Conservation (phyloP, 2,888 invertebrate genomes). For the Dromius quadrimaculatus region DNA sequence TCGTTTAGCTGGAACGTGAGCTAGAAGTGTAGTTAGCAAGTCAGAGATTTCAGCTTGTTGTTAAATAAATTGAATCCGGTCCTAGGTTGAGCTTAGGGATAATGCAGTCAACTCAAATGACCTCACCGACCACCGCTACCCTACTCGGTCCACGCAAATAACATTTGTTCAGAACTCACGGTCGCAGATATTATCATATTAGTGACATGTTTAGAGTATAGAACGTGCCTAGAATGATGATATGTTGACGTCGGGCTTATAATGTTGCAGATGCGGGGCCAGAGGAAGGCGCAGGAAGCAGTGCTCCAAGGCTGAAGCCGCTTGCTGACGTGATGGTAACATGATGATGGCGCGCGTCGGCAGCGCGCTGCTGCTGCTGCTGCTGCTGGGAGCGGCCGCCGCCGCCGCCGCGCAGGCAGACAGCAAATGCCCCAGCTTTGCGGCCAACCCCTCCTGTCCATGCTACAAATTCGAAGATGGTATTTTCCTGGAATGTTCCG, state of each 20-base stretch:
- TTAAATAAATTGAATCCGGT: slow-evolving; percentile 7
- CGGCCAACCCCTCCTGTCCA: slow-evolving; percentile 85
- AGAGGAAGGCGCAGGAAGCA: slow-evolving; percentile 5
- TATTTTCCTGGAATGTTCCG: slow-evolving; percentile 89
- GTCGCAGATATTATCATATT: slow-evolving; percentile 49
- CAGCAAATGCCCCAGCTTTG: slow-evolving; percentile 78
- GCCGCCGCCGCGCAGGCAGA: slow-evolving; percentile 54
- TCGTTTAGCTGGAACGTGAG: slow-evolving; percentile 12
- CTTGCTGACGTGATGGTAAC: slow-evolving; percentile 58
- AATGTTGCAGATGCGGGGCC: background rate
- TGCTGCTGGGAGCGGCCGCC: slow-evolving; percentile 60
- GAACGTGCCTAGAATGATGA: slow-evolving; percentile 24
- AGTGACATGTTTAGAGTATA: slow-evolving; percentile 44
- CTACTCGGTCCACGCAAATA: slow-evolving; percentile 34
- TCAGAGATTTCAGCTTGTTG: slow-evolving; percentile 8
- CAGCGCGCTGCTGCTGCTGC: slow-evolving; percentile 60
- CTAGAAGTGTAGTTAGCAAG: background rate
- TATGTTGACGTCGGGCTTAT: background rate
- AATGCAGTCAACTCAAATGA: slow-evolving; percentile 31
- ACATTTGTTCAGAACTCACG: slow-evolving; percentile 45
- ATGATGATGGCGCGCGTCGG: slow-evolving; percentile 63
- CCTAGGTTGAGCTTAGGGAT: background rate
- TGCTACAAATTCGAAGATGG: slow-evolving; percentile 95
- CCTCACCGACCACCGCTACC: slow-evolving; percentile 9
- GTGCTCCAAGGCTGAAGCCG: too few species aligned